These are phyloP conservation scores for Pipra filicauda DNA, from an alignment of 2,113 vertebrate species.

Conservation along the genomic window DNA sequence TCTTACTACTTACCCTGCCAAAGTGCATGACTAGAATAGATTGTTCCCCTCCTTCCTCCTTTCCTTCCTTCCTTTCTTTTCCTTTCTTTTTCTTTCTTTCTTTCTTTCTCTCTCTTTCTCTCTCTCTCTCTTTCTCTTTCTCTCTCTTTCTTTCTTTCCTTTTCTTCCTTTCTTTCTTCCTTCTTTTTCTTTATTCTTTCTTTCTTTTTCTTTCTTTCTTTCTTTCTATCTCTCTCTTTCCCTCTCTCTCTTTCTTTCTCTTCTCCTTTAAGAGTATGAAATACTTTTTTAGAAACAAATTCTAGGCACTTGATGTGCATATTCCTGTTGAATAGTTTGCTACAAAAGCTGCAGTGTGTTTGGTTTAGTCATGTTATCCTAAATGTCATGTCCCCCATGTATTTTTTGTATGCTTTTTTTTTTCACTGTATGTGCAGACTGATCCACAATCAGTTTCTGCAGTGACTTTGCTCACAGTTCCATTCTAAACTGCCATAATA, in stretches of 20 bases:
- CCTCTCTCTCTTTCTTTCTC: not conserved
- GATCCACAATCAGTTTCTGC: not conserved
- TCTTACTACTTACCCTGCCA: not conserved
- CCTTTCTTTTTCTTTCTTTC: no score
- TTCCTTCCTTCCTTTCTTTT: no score
- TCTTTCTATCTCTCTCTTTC: no score
- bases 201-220: no score
- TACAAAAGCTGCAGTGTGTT: not conserved
- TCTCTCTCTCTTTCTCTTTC: no score
- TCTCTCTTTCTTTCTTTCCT: no score
- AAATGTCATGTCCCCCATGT: not conserved
- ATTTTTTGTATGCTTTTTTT: not conserved
- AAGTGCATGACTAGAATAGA: not conserved
- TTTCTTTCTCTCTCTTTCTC: no score
- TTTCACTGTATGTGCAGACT: not conserved
- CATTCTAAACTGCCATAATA: constrained; percentile 49
- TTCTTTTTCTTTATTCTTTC: no score
- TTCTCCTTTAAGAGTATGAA: not conserved
- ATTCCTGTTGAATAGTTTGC: not conserved
- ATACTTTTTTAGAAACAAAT: not conserved
- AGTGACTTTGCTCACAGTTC: constrained; percentile 46
- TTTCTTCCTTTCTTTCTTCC: no score
- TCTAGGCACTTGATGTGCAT: not conserved
- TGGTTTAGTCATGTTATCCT: not conserved
- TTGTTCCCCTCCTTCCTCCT: not conserved